Evolutionary conservation across 2,888 invertebrate species (phyloP).

Genomic region (Molanna angustata): DNA sequence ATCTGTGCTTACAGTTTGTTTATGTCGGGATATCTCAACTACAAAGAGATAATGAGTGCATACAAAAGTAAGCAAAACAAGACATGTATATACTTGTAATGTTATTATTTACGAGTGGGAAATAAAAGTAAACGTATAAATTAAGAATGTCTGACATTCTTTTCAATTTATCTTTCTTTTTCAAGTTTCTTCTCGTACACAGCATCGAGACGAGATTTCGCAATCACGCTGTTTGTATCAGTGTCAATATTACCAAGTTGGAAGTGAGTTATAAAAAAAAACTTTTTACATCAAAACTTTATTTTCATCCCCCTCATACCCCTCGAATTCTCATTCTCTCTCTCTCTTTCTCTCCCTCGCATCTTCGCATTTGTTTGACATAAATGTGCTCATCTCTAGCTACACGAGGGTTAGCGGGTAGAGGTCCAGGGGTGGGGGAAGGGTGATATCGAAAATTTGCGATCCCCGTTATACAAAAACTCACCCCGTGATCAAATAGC

Average conservation of each 20-base stretch:
- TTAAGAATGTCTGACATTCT: no score
- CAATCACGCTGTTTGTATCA: constrained; percentile 28
- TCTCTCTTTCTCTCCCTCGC: constrained; percentile 33
- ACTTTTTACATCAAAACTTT: constrained; percentile 60
- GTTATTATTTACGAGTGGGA: no score
- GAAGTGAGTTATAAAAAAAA: constrained; percentile 44
- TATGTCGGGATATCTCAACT: no score
- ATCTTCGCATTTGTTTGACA: constrained; percentile 32
- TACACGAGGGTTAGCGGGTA: neutral
- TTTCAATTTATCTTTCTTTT: no score
- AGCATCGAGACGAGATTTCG: constrained; percentile 12
- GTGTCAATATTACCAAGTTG: constrained; percentile 32
- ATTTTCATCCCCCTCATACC: constrained; percentile 36
- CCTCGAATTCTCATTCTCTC: no score
- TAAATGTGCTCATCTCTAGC: constrained; percentile 30
- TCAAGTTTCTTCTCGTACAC: neutral
- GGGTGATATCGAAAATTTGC: constrained; percentile 28
- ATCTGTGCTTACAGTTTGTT: no score
- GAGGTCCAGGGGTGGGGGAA: constrained; percentile 9
- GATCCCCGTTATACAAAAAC: constrained; percentile 9
- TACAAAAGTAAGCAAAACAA: no score
- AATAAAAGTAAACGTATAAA: no score
- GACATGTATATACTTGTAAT: no score
- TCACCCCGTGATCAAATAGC: constrained; percentile 4
- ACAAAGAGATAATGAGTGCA: no score